These are phyloP conservation scores for Bombus turneri DNA, from an alignment of 1,140 invertebrate genomes.

Conservation along the genomic window DNA sequence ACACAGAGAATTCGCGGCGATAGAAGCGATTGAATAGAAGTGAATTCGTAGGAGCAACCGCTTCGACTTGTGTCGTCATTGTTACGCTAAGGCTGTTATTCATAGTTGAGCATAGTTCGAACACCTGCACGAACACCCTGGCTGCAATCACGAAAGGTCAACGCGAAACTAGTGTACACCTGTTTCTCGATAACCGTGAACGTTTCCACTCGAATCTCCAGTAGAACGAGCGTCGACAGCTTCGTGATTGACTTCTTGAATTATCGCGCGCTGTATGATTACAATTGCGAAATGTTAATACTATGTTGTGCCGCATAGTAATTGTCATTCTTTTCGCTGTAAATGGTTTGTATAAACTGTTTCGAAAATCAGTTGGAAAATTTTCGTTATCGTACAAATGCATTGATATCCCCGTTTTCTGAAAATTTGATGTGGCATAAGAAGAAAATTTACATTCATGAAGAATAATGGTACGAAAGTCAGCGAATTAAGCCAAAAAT, in stretches of 20 bases:
- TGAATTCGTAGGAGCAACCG: slow-evolving; percentile 1
- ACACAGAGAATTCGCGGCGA: neutral
- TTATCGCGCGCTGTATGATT: too few relatives aligned
- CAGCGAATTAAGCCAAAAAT: too few relatives aligned
- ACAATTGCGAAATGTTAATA: neutral
- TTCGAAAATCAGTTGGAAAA: too few relatives aligned
- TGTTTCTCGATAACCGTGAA: neutral
- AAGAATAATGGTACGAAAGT: too few relatives aligned
- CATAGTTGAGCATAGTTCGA: slow-evolving; percentile 34
- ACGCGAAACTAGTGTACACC: slow-evolving; percentile 29
- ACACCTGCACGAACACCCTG: slow-evolving; percentile 29
- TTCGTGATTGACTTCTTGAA: neutral
- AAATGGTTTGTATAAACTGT: too few relatives aligned
- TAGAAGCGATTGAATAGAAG: too few relatives aligned
- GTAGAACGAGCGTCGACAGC: neutral
- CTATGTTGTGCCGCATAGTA: too few relatives aligned
- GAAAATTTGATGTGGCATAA: too few relatives aligned
- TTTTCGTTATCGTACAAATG: too few relatives aligned
- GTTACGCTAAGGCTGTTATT: neutral
- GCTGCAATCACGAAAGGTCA: slow-evolving; percentile 34
- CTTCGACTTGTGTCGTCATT: neutral
- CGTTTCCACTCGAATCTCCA: neutral
- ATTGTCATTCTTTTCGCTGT: too few relatives aligned
- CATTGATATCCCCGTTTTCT: too few relatives aligned
- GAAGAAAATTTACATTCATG: too few relatives aligned